Evolutionary conservation across 2,113 vertebrate genomes (phyloP), one percentile per base, ranked within the genome.

Genomic region (Neogobius melanostomus): DNA sequence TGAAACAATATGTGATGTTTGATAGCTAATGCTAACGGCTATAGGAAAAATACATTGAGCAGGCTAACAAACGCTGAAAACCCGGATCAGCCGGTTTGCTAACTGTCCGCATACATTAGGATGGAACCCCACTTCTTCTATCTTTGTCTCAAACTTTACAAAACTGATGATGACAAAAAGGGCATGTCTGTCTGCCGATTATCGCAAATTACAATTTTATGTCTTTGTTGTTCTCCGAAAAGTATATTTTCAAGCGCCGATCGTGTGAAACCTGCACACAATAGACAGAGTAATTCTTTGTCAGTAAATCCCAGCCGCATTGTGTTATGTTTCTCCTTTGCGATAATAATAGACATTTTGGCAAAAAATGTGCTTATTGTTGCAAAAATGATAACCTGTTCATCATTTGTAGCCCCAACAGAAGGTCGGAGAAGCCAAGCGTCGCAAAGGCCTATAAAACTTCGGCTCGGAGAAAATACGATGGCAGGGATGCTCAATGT

Each of bases 401-500:
- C 8, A 48, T 64, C 11, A 48, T 64, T 16, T 64, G 62, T 64
- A 64, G 16, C 45, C 21, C 21, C 9, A 47, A 64, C n/a, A 11
- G 1, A 16, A 51, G 51, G 36, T 56, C 14, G 54, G 16, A 46
- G 0, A 10, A 28, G 60, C 68, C 66, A 52, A 60, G 66, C 21
- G 44, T 36, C 21, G 45, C 21, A 45, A 46, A 17, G 14, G 11
- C 6, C 7, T 0, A 15, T 63, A 63, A 45, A 63, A 68, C 43
- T 44, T 46, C 16, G 45, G 45, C 12, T 14, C 0, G 42, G 57
- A 57, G 17, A 66, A n/a, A n/a, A 68, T 28, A 47, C 43, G 52
- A 43, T 50, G 64, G 54, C 12, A 43, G 9, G 44, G 45, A 66
- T 64, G 61, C 66, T 54, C 49, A 73, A 71, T 42, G 49, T 61